Conservation (phyloP, 2,888 invertebrate species). For the Lomographa bimaculata region DNA sequence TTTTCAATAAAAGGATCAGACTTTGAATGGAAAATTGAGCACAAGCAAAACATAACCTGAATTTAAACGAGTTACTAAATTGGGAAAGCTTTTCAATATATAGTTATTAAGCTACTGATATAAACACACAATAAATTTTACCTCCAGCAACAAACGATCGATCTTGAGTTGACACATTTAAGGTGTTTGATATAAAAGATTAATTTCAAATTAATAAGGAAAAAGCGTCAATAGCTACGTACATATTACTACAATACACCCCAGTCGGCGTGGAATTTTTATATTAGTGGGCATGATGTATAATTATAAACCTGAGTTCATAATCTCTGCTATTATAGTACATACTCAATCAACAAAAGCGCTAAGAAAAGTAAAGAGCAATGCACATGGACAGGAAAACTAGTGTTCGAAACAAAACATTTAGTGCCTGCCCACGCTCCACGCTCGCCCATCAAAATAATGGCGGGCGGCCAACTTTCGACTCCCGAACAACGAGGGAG, state of each 20-base stretch:
- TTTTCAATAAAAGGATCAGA: constrained; percentile 23
- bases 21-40: constrained; percentile 15
- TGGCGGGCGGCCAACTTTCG: constrained; percentile 72
- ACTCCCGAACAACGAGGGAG: constrained; percentile 49
- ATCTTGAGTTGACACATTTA: constrained; percentile 13
- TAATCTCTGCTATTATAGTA: no score
- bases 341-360: no score
- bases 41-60: constrained; percentile 8
- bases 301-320: no score
- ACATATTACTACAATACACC: no score
- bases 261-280: no score
- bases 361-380: constrained; percentile 47
- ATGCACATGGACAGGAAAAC: constrained; percentile 47
- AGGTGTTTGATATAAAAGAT: constrained; percentile 5
- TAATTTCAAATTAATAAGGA: no score
- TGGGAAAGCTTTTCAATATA: constrained; percentile 14
- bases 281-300: no score
- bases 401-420: constrained; percentile 60
- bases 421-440: constrained; percentile 61
- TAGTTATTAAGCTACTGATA: constrained; percentile 13
- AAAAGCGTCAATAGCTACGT: no score
- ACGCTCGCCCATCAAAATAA: constrained; percentile 76
- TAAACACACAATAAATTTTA: constrained; percentile 15
- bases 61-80: constrained; percentile 19
- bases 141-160: constrained; percentile 11